phyloP scores from a whole-genome alignment of 2,797 vertebrate species.

The Epinephelus coioides region DNA sequence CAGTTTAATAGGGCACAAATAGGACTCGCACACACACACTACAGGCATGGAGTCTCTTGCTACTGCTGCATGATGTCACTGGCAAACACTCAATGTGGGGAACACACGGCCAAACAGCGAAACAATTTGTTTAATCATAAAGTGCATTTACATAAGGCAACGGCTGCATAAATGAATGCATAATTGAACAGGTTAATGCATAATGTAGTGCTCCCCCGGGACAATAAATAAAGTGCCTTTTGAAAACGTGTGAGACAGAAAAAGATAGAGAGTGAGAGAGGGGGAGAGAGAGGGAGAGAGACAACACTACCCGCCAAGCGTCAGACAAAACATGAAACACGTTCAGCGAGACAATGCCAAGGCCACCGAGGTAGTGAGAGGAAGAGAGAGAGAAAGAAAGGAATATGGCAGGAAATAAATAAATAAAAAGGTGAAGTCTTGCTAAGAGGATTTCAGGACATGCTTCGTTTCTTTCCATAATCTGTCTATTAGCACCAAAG shows the following conservation, averaged over 20 bases:
- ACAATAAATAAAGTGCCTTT: slow-evolving; percentile 87
- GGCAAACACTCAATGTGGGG: slow-evolving; percentile 81
- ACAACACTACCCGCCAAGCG: slow-evolving; percentile 74
- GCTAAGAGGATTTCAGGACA: slow-evolving; percentile 89
- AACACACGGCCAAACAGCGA: slow-evolving; percentile 83
- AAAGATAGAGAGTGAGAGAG: slow-evolving; percentile 57
- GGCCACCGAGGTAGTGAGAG: slow-evolving; percentile 75
- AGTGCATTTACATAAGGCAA: slow-evolving; percentile 87
- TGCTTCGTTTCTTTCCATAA: slow-evolving; percentile 89
- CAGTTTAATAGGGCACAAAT: slow-evolving; percentile 69
- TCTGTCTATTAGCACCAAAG: slow-evolving; percentile 90
- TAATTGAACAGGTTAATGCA: slow-evolving; percentile 88
- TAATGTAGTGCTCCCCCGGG: slow-evolving; percentile 85
- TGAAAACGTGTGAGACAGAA: slow-evolving; percentile 81
- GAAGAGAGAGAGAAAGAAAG: slow-evolving; percentile 55
- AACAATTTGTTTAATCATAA: slow-evolving; percentile 88
- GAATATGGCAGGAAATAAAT: slow-evolving; percentile 84
- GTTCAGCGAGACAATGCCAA: slow-evolving; percentile 78
- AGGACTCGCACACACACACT: slow-evolving; percentile 65
- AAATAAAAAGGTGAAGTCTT: slow-evolving; percentile 80
- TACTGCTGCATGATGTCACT: slow-evolving; percentile 80
- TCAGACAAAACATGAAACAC: slow-evolving; percentile 82
- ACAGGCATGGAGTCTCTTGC: slow-evolving; percentile 70
- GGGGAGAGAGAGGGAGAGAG: slow-evolving; percentile 48
- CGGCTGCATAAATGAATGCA: slow-evolving; percentile 87